Base-by-base conservation (phyloP, 2,888 invertebrate species). In the Kryphioiulus occultus region DNA sequence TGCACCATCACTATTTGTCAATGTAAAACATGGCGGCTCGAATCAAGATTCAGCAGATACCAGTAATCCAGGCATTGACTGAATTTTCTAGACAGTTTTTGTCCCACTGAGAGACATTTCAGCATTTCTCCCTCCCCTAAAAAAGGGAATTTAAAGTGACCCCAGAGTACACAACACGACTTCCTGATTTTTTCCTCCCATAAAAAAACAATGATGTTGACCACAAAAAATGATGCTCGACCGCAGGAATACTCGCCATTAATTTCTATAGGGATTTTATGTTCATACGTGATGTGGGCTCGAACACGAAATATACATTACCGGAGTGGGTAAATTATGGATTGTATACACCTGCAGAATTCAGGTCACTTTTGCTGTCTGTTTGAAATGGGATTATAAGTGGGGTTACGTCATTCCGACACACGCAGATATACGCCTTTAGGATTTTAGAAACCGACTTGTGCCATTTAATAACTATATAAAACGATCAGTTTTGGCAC, bases 321-420 rank as follows among this genome's bases (percentile, higher is more conserved):
- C 68, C 12, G n/a, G 26, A 0, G 26, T 68, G 68, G 68, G 26
- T 68, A 68, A 68, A 68, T 68, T 68, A 68, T 68, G 68, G 68
- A 26, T 26, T n/a, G 26, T 10, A 68, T 68, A 22, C 22, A 59
- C 68, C 22, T 0, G 26, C 26, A 22, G 26, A 68, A 68, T 68
- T 68, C 68, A 68, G 68, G 68, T 68, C 68, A 68, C 68, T 68
- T 68, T 68, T 68, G 68, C 68, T 68, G 68, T 68, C 68, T 26
- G 10, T 68, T 68, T 10, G 26, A 26, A 68, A 68, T 10, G 68
- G 22, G 9, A 68, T 26, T 68, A 22, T 68, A 68, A 68, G 68
- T 68, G 68, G 22, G 68, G 68, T 68, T 68, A 68, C 68, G 68
- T 68, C 68, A 68, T 68, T 68, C 2, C 68, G 26, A 68, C 26